Evolutionary conservation across 1,140 invertebrate species (phyloP), one percentile per base, ranked within the genome.

Genomic region (Triops cancriformis): DNA sequence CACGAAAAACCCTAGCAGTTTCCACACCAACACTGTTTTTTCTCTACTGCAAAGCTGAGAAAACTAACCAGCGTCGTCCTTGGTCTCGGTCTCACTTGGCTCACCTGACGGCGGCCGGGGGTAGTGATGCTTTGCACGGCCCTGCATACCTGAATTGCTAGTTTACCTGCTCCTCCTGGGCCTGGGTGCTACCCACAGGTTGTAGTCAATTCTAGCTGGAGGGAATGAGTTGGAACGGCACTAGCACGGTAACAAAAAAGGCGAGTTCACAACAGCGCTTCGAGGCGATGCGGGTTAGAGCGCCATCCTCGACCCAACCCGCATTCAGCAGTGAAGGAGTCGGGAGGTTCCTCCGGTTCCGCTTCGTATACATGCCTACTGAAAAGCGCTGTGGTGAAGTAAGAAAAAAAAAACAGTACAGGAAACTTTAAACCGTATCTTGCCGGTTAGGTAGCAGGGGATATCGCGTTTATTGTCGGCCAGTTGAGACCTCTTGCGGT

Each of bases 11-110:
- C 2, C 7, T 37, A n/a, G 31, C 31, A 37, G 31, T 37, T 37
- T 37, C 31, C 7, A 37, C 31, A 37, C 31, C 31, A 37, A 37
- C 31, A 37, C 31, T 4, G 31, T 37, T 37, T 37, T 37, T 37
- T 37, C 31, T 37, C 31, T 2, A 4, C 31, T 12, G 10, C 9
- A 23, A 64, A 23, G 14, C 51, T 37, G 31, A 37, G 51, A 64
- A 64, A 64, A 64, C 14, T 64, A 10, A 64, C 51, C 51, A 64
- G 23, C 51, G 18, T 64, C 51, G 51, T 64, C 51, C 51, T 64
- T 64, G 51, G 51, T 64, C 51, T 64, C 51, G 51, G 51, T 64
- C 51, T 64, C 51, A 64, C 51, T 64, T 64, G 51, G 51, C 51
- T 64, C 51, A 64, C 51, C n/a, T 64, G 51, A 64, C 51, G 51